A percentile compares a stretch with the other conserved stretches of the same genome.
phyloP scores from a whole-genome alignment of 2,888 invertebrate species.

The Danaus chrysippus region DNA sequence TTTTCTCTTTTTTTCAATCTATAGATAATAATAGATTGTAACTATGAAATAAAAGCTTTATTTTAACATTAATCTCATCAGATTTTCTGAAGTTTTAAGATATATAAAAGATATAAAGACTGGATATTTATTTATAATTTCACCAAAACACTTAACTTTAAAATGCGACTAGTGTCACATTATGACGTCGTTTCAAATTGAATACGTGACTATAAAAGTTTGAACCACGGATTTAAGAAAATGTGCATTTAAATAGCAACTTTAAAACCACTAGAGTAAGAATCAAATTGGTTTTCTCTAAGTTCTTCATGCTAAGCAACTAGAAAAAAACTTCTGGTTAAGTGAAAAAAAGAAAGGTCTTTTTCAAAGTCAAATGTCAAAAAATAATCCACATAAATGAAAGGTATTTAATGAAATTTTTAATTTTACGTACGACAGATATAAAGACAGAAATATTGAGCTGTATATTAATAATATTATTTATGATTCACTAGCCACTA shows the following conservation, averaged over 20 bases:
- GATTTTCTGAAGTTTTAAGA: no score
- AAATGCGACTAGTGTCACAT: constrained; percentile 5
- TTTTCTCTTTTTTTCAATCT: no score
- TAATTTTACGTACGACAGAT: no score
- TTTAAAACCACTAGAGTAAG: neutral
- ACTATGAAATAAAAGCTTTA: no score
- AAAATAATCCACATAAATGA: no score
- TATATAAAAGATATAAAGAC: neutral
- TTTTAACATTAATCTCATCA: no score
- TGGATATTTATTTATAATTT: neutral
- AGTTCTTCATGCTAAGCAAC: neutral
- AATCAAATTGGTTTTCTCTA: neutral
- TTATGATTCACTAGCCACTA: no score
- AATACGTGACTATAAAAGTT: constrained; percentile 7
- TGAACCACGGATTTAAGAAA: neutral
- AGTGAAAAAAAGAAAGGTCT: neutral
- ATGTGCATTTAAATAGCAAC: neutral
- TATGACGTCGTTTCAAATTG: constrained; percentile 7
- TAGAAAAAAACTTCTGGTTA: neutral
- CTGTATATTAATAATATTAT: no score
- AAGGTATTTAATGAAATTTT: no score
- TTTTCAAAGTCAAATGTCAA: neutral
- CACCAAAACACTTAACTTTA: neutral
- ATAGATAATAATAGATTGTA: no score
- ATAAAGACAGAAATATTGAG: no score